Evolutionary conservation across 2,888 invertebrate genomes (phyloP), one percentile per base, ranked within the genome.

Genomic region (Theristus sp.): DNA sequence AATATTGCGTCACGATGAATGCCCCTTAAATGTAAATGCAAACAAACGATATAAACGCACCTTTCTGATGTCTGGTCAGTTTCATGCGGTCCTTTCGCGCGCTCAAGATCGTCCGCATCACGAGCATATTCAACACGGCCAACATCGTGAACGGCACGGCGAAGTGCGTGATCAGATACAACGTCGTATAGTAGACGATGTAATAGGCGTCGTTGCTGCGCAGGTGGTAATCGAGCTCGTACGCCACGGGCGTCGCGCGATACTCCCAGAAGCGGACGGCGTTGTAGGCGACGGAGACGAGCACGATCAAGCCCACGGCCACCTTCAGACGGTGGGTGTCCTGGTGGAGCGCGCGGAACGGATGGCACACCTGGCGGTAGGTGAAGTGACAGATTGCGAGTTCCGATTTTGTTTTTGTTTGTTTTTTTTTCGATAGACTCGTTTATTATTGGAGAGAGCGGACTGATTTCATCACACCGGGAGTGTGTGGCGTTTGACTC

Each of bases 101-200:
- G 13, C 24, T 24, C 49, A 49, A n/a, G 6, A 49, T 49, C 20
- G 49, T 49, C n/a, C 24, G 20, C 49, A 49, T 49, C 3, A 54
- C 54, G 17, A 25, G 24, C 27, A 22, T 68, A 61, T 71, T 71
- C 54, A 69, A 61, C 30, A 68, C 62, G 38, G 69, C 65, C 62
- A 71, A 65, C 26, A 69, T 60, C 1, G 68, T 64, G 62, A 71
- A 71, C 10, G 71, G 71, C 38, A 71, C 62, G 52, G 68, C 61
- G 58, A 71, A 71, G 56, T 71, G 71, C 25, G 70, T 70, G 30
- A 71, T 57, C 49, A 71, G 66, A 60, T 70, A 71, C 24, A 67
- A 62, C 24, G 64, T 64, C 17, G 70, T 71, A 62, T 66, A 71
- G 61, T 71, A 71, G 58, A 67, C 66, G 26, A 71, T 61, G 60